Evolutionary conservation across 35 echinoderm and acorn worm species (phyloP), one percentile per base, ranked within the genome.

Genomic region (Acanthaster planci): DNA sequence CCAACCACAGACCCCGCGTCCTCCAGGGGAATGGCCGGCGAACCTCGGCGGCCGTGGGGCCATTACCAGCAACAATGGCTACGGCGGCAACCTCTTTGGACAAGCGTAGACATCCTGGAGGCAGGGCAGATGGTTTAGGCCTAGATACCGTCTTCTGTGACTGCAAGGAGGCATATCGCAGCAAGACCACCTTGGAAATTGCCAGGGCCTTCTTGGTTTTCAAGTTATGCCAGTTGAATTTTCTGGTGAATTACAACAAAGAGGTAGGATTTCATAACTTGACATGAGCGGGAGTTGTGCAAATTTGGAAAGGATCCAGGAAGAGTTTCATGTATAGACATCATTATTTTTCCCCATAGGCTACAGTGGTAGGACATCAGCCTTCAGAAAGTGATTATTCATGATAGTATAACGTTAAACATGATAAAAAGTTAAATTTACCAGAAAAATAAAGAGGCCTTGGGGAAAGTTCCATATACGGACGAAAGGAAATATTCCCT

Each of bases 171-270:
- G 90, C 95, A 17, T 97, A 93, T 51, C 90, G 50, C 56, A 93
- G 90, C 60, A 97, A 93, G 79, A 81, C 95, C 9, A 90, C 85
- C 26, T 2, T 27, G 7, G 95, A 97, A 52, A 67, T 97, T 39
- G 19, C 87, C 5, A 56, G 95, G 60, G 91, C 95, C 51, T 53
- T 93, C 16, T 17, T 87, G 39, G 95, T 97, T n/a, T 83, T 97
- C 23, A 97, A 93, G 76, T 78, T 97, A 23, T 93, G 94, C 52
- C 88, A 93, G 81, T 93, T 93, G 76, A 87, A 97, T 56, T 84
- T 84, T 47, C 88, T 97, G 38, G 90, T 97, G 27, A 77, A 84
- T 14, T 67, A 89, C 58, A 97, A 90, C 55, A 97, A 88, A 86
- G 76, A 90, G 95, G 91, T 97, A 72, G 12, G 29, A 40, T 39